A percentile compares a stretch with the other conserved stretches of the same genome.
phyloP scores from a whole-genome alignment of 2,888 invertebrate species.

The Phaedon cochleariae region DNA sequence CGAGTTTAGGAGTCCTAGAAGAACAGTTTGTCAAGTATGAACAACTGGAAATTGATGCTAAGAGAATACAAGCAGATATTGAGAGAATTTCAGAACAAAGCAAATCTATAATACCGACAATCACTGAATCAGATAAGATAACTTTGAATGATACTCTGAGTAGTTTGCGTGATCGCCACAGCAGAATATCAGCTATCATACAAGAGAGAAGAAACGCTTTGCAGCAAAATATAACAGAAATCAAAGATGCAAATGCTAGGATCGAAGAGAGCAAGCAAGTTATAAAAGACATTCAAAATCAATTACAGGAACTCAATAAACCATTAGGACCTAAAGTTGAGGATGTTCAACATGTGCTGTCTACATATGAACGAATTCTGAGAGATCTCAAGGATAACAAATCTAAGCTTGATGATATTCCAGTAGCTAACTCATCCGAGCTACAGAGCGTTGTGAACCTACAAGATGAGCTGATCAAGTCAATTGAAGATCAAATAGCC shows the following conservation, averaged over 20 bases:
- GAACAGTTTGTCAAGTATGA: slow-evolving; percentile 90
- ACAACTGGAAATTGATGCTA: slow-evolving; percentile 78
- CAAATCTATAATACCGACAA: slow-evolving; percentile 78
- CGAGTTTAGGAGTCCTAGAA: slow-evolving; percentile 83
- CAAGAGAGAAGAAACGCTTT: slow-evolving; percentile 78
- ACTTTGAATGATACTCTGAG: slow-evolving; percentile 83
- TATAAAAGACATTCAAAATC: slow-evolving; percentile 82
- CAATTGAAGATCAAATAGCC: slow-evolving; percentile 86
- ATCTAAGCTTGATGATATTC: slow-evolving; percentile 78
- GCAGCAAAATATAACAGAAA: slow-evolving; percentile 80
- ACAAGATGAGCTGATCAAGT: slow-evolving; percentile 85
- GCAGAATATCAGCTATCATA: slow-evolving; percentile 77
- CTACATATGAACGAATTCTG: slow-evolving; percentile 80
- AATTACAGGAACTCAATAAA: slow-evolving; percentile 82
- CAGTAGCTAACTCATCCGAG: slow-evolving; percentile 79
- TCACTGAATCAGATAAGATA: slow-evolving; percentile 86
- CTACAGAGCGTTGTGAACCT: slow-evolving; percentile 80
- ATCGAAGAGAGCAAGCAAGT: slow-evolving; percentile 83
- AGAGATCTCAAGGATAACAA: slow-evolving; percentile 81
- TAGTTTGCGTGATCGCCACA: slow-evolving; percentile 80
- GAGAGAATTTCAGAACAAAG: slow-evolving; percentile 81
- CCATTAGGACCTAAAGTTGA: slow-evolving; percentile 88
- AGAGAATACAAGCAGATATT: slow-evolving; percentile 74
- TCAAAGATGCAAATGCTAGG: slow-evolving; percentile 81
- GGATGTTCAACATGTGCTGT: slow-evolving; percentile 85